These are phyloP conservation scores for Saguinus imperator DNA, from an alignment of 2,113 vertebrate species.

Conservation along the genomic window DNA sequence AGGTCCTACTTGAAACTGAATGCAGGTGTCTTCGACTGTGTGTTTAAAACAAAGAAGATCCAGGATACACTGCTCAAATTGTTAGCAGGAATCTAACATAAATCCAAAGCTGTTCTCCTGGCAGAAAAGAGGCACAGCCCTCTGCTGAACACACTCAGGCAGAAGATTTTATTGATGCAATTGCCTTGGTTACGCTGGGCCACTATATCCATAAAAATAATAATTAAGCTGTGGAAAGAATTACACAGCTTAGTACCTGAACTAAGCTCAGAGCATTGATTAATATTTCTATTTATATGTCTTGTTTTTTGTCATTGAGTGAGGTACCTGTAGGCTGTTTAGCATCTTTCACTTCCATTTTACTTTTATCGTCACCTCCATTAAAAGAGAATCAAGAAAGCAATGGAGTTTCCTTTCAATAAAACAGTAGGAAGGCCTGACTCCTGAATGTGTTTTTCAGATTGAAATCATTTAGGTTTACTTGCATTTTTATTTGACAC, in stretches of 20 bases:
- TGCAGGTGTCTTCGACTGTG: constrained; percentile 12
- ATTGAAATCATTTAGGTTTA: constrained; percentile 54
- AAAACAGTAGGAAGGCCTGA: constrained; percentile 51
- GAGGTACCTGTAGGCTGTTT: constrained; percentile 1
- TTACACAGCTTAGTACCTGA: constrained; percentile 40
- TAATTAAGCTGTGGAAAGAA: constrained; percentile 38
- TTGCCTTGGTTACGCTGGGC: constrained; percentile 34
- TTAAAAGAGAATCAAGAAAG: constrained; percentile 63
- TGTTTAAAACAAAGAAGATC: neutral
- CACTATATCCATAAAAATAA: constrained; percentile 59
- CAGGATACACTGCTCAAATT: constrained; percentile 2
- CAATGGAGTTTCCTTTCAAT: constrained; percentile 41
- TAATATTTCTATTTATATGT: constrained; percentile 60
- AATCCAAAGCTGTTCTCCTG: constrained; percentile 54
- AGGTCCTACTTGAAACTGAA: constrained; percentile 17
- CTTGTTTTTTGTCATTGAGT: constrained; percentile 31
- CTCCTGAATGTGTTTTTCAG: constrained; percentile 14
- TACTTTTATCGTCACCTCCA: constrained; percentile 66
- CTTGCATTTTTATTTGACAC: constrained; percentile 52
- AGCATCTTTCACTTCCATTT: constrained; percentile 81
- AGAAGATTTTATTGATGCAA: constrained; percentile 34
- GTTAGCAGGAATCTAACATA: constrained; percentile 8
- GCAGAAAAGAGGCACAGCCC: neutral
- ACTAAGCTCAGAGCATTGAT: constrained; percentile 56
- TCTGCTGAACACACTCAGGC: neutral